Percentiles rank a stretch among this genome's conserved stretches.
Evolutionary conservation across 1,140 invertebrate genomes (phyloP).

Genomic region (Drosophila ironensis): DNA sequence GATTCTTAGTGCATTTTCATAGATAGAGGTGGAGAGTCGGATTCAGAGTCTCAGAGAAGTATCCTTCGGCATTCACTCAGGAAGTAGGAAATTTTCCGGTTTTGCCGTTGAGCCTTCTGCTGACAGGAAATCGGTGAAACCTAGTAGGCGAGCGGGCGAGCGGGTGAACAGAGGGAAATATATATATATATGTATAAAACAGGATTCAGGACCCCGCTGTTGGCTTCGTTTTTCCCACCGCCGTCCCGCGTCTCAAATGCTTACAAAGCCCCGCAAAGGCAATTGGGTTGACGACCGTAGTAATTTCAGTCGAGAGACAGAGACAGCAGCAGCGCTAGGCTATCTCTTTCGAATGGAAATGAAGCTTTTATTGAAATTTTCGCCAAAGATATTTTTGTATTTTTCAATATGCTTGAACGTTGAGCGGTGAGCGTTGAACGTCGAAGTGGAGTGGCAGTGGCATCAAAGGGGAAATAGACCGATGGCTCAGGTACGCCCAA

Average conservation of each 20-base stretch:
- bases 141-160: background rate
- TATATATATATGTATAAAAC: background rate
- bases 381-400: slow-evolving; percentile 71
- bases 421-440: slow-evolving; percentile 49
- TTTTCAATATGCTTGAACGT: slow-evolving; percentile 53
- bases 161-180: background rate
- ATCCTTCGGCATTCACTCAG: slow-evolving; percentile 38
- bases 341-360: slow-evolving; percentile 58
- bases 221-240: background rate
- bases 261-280: slow-evolving; percentile 33
- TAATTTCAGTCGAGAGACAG: slow-evolving; percentile 36
- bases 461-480: background rate
- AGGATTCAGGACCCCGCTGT: slow-evolving; percentile 54
- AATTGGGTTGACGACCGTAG: slow-evolving; percentile 66
- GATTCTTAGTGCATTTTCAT: slow-evolving; percentile 47
- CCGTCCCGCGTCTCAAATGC: background rate
- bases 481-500: background rate
- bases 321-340: slow-evolving; percentile 2
- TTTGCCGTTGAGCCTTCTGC: slow-evolving; percentile 65
- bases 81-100: slow-evolving; percentile 77
- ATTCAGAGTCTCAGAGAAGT: slow-evolving; percentile 22
- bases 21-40: no score
- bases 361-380: slow-evolving; percentile 78
- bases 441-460: background rate
- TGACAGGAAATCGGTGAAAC: slow-evolving; percentile 62